Evolutionary conservation across 2,888 invertebrate genomes (phyloP).

Genomic region (Keiferia lycopersicella): DNA sequence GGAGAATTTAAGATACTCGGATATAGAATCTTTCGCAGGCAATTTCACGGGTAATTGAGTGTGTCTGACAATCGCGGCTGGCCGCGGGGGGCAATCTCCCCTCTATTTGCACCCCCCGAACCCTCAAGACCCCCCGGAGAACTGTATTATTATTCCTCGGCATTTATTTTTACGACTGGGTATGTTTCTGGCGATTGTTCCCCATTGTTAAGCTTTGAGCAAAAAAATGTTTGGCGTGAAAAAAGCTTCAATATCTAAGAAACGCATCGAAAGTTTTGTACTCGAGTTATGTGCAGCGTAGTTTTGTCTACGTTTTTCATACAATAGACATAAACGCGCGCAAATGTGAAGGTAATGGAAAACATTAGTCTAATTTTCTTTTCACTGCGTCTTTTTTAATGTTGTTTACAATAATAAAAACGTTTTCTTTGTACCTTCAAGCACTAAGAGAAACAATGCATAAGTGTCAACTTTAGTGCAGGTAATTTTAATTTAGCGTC

Average conservation of each 20-base stretch:
- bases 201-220: conserved; percentile 18
- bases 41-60: conserved; percentile 74
- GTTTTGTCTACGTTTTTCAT: conserved; percentile 3
- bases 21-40: conserved; percentile 55
- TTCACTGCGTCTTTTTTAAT: neutral
- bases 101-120: conserved; percentile 27
- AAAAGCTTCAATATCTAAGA: conserved; percentile 8
- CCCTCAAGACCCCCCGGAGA: conserved; percentile 11
- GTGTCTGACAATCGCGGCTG: conserved; percentile 58
- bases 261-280: conserved; percentile 5
- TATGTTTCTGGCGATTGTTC: conserved; percentile 26
- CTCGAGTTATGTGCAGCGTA: neutral
- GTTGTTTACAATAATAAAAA: neutral
- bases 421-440: conserved; percentile 7
- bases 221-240: conserved; percentile 19
- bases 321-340: conserved; percentile 30
- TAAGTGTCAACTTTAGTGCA: conserved; percentile 13
- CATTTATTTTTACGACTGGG: conserved; percentile 30
- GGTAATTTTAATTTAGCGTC: conserved; percentile 14
- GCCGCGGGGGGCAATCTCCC: conserved; percentile 37
- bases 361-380: neutral
- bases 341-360: neutral
- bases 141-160: conserved; percentile 29
- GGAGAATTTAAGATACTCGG: conserved; percentile 31
- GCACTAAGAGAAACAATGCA: conserved; percentile 10